These are phyloP conservation scores for Pimephales promelas DNA, from an alignment of 2,113 vertebrate species.

Conservation along the genomic window DNA sequence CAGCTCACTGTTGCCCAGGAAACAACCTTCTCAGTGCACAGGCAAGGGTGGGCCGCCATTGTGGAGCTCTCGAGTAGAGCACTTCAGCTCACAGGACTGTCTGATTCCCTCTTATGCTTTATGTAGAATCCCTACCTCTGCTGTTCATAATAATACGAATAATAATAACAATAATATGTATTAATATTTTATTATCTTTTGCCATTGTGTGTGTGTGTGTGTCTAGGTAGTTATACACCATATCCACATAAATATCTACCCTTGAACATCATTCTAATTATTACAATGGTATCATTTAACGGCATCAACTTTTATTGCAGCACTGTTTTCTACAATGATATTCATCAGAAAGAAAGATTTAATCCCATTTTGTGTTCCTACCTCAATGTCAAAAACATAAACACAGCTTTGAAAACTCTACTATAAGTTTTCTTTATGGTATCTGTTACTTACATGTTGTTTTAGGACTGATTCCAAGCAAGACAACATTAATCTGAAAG, in stretches of 20 bases:
- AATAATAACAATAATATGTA: too few relatives aligned
- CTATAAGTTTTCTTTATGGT: neutral
- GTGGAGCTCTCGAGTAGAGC: slow-evolving; percentile 48
- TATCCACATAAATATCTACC: neutral
- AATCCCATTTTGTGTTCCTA: neutral
- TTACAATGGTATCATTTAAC: slow-evolving; percentile 2
- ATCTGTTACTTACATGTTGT: neutral
- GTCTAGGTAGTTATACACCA: neutral
- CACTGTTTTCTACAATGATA: neutral
- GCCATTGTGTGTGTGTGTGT: neutral
- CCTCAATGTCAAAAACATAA: neutral
- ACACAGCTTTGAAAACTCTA: neutral
- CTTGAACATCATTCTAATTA: slow-evolving; percentile 7
- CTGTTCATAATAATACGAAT: too few relatives aligned
- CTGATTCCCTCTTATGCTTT: slow-evolving; percentile 33
- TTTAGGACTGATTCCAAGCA: slow-evolving; percentile 18
- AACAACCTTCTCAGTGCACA: slow-evolving; percentile 58
- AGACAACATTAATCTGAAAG: slow-evolving; percentile 5
- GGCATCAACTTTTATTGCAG: neutral
- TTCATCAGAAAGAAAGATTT: neutral
- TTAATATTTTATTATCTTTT: slow-evolving; percentile 25
- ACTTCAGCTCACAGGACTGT: slow-evolving; percentile 51
- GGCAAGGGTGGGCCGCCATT: slow-evolving; percentile 52
- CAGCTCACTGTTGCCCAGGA: slow-evolving; percentile 59
- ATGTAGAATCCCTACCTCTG: slow-evolving; percentile 32